A percentile compares a stretch with the other conserved stretches of the same genome.
These are phyloP conservation scores for Odontomyia ornata DNA, from an alignment of 2,888 invertebrate species.

Conservation along the genomic window DNA sequence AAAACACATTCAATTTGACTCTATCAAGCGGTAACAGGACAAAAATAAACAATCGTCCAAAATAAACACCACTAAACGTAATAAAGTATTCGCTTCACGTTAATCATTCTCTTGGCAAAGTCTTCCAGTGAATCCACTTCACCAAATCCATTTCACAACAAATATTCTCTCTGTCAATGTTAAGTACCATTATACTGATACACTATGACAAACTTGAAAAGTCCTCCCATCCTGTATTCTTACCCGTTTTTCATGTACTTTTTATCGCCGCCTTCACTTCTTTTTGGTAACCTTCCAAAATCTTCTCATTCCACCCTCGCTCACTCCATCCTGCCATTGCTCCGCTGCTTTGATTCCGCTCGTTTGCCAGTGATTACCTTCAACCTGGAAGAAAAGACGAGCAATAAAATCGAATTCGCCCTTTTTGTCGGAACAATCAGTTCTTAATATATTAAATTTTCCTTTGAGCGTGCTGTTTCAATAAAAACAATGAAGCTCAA, in stretches of 20 bases:
- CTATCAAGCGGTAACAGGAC: no score
- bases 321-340: not conserved
- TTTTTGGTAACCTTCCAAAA: not conserved
- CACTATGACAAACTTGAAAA: conserved; percentile 31
- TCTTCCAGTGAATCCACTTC: conserved; percentile 2
- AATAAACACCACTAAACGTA: no score
- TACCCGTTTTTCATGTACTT: not conserved
- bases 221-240: conserved; percentile 5
- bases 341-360: conserved; percentile 43
- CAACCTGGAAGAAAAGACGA: conserved; percentile 52
- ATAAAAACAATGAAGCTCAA: conserved; percentile 50
- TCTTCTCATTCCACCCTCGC: conserved; percentile 1
- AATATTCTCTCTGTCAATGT: conserved; percentile 35
- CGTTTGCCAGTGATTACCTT: conserved; percentile 48
- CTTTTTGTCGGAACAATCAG: conserved; percentile 52
- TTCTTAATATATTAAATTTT: conserved; percentile 55
- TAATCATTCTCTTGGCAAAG: conserved; percentile 8
- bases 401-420: conserved; percentile 54
- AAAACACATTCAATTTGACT: no score
- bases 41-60: no score
- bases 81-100: not conserved
- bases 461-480: conserved; percentile 54
- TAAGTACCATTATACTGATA: conserved; percentile 39
- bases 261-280: not conserved
- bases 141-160: conserved; percentile 17